Percentiles rank a stretch among this genome's conserved stretches.
phyloP scores from a whole-genome alignment of 2,888 invertebrate genomes.

The Drosophila quasianomalipes region DNA sequence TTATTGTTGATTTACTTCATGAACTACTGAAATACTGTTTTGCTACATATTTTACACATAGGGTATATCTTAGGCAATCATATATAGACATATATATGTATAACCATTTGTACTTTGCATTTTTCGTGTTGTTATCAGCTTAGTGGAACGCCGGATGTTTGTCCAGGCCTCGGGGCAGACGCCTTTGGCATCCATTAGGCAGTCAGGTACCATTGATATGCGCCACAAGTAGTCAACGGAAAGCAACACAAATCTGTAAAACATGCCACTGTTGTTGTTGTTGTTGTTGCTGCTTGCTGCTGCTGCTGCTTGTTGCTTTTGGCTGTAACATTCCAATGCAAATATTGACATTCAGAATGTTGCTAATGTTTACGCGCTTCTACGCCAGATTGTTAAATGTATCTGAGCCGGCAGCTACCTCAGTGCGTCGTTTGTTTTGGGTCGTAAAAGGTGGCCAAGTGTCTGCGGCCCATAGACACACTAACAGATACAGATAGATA shows the following conservation, averaged over 20 bases:
- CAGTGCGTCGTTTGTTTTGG: slow-evolving; percentile 67
- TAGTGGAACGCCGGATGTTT: slow-evolving; percentile 61
- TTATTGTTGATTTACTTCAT: not conserved
- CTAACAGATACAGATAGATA: slow-evolving; percentile 14
- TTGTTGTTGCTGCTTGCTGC: slow-evolving; percentile 18
- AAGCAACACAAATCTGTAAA: slow-evolving; percentile 37
- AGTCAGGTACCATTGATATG: slow-evolving; percentile 59
- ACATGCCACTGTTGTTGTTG: slow-evolving; percentile 22
- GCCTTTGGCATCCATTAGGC: slow-evolving; percentile 39
- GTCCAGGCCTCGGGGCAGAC: slow-evolving; percentile 29
- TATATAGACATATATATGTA: no score
- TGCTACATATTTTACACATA: not conserved
- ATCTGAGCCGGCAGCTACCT: slow-evolving; percentile 62
- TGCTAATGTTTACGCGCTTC: slow-evolving; percentile 61
- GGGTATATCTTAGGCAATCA: slow-evolving; percentile 4
- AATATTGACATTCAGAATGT: slow-evolving; percentile 69
- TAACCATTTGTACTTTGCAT: slow-evolving; percentile 30
- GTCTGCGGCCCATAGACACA: slow-evolving; percentile 28
- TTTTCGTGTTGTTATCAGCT: slow-evolving; percentile 52
- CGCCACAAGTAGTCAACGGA: slow-evolving; percentile 50
- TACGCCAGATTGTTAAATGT: slow-evolving; percentile 53
- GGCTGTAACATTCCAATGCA: slow-evolving; percentile 61
- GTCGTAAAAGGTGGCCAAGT: slow-evolving; percentile 61
- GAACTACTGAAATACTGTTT: not conserved
- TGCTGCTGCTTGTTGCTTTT: slow-evolving; percentile 25